phyloP scores from a whole-genome alignment of 2,113 vertebrate species.

The Suncus etruscus region DNA sequence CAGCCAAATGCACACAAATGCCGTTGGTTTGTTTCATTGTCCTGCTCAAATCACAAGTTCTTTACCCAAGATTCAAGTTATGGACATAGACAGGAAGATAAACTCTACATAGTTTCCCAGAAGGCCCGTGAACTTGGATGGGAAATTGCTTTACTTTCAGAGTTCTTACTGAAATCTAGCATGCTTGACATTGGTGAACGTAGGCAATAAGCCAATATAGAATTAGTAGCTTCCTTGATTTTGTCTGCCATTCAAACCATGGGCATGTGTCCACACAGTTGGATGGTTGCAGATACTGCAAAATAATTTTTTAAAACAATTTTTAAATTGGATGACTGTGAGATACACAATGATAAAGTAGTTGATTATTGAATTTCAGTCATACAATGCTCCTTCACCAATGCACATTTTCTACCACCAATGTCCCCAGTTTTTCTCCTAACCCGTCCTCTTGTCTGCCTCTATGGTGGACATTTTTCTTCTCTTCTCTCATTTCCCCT shows the following conservation, averaged over 20 bases:
- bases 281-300: background rate
- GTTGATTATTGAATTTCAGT: no score
- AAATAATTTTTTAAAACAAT: background rate
- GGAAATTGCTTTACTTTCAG: conserved; percentile 12
- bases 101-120: background rate
- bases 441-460: no score
- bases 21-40: background rate
- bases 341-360: no score
- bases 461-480: no score
- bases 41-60: background rate
- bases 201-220: background rate
- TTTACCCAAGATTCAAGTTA: background rate
- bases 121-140: background rate
- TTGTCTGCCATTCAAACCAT: background rate
- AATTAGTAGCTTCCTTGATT: background rate
- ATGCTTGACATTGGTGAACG: background rate
- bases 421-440: no score
- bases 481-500: background rate
- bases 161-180: background rate
- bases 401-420: no score
- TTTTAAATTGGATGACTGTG: no score
- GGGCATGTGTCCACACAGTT: background rate
- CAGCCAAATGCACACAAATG: background rate
- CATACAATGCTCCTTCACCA: no score
- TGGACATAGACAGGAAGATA: background rate